Evolutionary conservation across 1,140 invertebrate genomes (phyloP).

Genomic region (Brachionus paranguensis): DNA sequence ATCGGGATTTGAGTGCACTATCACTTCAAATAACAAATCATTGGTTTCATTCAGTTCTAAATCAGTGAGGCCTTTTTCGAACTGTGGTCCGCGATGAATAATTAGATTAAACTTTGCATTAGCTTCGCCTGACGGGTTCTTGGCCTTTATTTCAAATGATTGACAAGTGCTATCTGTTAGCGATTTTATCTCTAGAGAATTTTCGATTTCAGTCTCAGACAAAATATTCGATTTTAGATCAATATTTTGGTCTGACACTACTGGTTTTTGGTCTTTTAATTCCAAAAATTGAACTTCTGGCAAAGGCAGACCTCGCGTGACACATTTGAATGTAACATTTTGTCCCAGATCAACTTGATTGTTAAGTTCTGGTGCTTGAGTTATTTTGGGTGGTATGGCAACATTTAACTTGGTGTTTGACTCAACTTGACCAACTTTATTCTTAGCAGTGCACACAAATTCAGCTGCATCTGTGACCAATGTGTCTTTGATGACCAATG

Average conservation of each 20-base stretch:
- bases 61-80: background rate
- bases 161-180: background rate
- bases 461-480: conserved; percentile 10
- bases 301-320: background rate
- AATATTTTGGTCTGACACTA: background rate
- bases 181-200: background rate
- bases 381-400: background rate
- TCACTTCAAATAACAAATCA: conserved; percentile 14
- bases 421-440: conserved; percentile 80
- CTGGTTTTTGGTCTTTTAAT: background rate
- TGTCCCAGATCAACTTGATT: background rate
- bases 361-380: background rate
- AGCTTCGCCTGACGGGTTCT: background rate
- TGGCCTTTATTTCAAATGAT: conserved; percentile 19
- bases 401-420: conserved; percentile 52
- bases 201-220: background rate
- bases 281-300: background rate
- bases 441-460: conserved; percentile 61
- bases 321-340: background rate
- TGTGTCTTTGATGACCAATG: conserved; percentile 40
- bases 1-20: conserved; percentile 1
- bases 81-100: background rate
- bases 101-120: conserved; percentile 5
- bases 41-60: background rate
- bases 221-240: background rate